phyloP scores from a whole-genome alignment of 2,797 vertebrate genomes.

The Lophotriccus pileatus region DNA sequence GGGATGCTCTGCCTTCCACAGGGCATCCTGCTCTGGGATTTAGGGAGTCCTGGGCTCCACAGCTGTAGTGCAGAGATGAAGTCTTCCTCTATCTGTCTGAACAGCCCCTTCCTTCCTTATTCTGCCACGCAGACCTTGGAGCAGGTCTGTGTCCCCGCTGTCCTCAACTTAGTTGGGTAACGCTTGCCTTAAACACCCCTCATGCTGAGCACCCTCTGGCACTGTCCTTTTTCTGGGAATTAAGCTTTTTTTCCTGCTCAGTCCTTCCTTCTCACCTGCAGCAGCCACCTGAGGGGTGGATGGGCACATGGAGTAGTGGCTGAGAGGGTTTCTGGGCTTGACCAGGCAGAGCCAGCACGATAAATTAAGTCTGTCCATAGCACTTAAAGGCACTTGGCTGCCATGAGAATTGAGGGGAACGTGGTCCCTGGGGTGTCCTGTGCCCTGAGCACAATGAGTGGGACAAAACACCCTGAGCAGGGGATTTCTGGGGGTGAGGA shows the following conservation, averaged over 20 bases:
- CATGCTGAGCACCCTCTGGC: not conserved
- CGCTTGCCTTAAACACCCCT: not conserved
- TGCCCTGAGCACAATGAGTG: accelerated
- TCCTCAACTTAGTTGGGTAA: not conserved
- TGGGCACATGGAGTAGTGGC: accelerated
- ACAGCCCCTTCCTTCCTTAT: not conserved
- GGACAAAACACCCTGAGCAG: not conserved
- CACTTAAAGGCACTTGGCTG: not conserved
- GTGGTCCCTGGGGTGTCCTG: not conserved
- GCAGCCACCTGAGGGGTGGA: not conserved
- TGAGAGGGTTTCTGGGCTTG: not conserved
- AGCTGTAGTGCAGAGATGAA: not conserved
- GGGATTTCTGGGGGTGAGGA: not conserved
- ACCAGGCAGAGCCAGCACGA: not conserved
- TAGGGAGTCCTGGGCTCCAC: not conserved
- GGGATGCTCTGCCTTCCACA: not conserved
- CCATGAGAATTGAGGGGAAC: not conserved
- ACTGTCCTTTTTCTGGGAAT: not conserved
- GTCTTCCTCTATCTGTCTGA: not conserved
- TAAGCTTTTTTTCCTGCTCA: not conserved
- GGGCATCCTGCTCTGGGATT: not conserved
- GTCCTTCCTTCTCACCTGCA: not conserved
- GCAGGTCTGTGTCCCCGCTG: not conserved
- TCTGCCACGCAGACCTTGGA: not conserved
- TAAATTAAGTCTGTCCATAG: not conserved